Conservation (phyloP, 2,797 vertebrate genomes). For the Leptoclinus maculatus region DNA sequence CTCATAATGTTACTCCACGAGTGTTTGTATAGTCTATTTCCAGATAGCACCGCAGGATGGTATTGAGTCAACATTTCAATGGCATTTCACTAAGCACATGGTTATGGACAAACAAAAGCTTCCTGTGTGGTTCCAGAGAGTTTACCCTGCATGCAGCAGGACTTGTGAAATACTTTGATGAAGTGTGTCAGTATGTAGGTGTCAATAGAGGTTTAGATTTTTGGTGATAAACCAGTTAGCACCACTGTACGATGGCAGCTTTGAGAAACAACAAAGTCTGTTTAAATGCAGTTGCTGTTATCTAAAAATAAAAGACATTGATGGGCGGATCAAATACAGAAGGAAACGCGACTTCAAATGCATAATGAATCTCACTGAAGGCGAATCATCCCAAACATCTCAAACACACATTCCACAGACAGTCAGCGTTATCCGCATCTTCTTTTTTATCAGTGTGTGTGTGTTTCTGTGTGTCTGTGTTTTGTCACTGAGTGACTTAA, state of each 20-base stretch:
- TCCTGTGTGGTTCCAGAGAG: neutral
- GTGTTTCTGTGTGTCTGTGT: neutral
- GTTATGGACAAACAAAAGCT: neutral
- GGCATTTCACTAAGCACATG: neutral
- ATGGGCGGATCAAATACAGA: slow-evolving; percentile 52
- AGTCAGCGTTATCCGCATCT: neutral
- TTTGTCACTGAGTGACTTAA: neutral
- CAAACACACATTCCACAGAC: slow-evolving; percentile 16
- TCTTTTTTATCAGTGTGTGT: neutral
- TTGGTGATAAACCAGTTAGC: neutral
- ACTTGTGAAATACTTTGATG: neutral
- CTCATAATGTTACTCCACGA: neutral
- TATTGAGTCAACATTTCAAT: neutral
- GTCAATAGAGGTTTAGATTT: neutral
- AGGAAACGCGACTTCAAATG: slow-evolving; percentile 42
- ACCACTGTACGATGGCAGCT: neutral
- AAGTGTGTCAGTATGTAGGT: neutral
- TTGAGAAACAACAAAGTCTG: slow-evolving; percentile 21
- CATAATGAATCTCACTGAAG: neutral
- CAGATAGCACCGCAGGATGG: neutral
- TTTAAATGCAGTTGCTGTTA: slow-evolving; percentile 22
- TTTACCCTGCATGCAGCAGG: neutral
- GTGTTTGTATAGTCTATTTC: neutral
- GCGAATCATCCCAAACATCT: slow-evolving; percentile 33
- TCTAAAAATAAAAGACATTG: slow-evolving; percentile 22